Evolutionary conservation across 2,888 invertebrate species (phyloP).

Genomic region (Eutolmus rufibarbis): DNA sequence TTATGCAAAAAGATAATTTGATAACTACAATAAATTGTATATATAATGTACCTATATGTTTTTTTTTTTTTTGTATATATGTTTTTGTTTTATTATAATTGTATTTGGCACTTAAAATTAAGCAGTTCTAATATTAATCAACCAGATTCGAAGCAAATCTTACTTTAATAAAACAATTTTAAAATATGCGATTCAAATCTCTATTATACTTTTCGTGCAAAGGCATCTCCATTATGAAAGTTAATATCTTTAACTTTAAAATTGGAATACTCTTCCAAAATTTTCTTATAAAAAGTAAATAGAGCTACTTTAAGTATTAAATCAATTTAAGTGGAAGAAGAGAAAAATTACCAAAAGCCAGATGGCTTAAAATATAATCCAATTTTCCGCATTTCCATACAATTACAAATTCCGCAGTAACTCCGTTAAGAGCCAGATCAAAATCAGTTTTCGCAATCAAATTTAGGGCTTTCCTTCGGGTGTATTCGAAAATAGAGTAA

Average conservation of each 20-base stretch:
- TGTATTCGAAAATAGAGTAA: background rate
- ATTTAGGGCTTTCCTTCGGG: background rate
- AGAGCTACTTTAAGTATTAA: background rate
- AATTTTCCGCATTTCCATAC: conserved; percentile 41
- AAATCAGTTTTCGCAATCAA: conserved; percentile 28
- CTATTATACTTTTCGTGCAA: no score
- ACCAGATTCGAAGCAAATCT: no score
- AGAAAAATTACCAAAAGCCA: background rate
- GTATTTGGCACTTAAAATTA: no score
- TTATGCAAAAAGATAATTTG: background rate
- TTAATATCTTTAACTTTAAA: background rate
- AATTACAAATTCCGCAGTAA: conserved; percentile 41
- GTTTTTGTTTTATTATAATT: no score
- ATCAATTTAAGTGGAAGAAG: background rate
- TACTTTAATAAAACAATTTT: no score
- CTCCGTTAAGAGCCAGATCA: background rate
- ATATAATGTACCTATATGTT: no score
- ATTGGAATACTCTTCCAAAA: background rate
- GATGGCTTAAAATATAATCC: background rate
- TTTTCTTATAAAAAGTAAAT: background rate
- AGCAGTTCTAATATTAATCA: no score
- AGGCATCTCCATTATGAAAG: no score
- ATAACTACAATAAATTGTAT: background rate
- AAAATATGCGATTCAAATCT: no score
- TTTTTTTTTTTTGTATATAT: no score